Base-by-base conservation (phyloP, 2,797 vertebrate genomes). In the Sebastes vulpes region DNA sequence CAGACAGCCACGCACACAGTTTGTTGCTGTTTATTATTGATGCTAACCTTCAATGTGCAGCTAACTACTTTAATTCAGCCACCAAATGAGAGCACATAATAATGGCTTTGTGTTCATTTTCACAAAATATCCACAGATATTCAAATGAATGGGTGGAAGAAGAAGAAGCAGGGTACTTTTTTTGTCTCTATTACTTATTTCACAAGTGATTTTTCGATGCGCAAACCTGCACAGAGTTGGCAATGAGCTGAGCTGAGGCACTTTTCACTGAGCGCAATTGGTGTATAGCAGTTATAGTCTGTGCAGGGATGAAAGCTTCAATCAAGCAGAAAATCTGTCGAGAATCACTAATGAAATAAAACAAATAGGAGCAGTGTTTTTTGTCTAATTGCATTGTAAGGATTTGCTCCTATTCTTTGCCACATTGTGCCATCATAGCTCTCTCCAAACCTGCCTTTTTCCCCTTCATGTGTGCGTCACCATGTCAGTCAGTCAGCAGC, bases 1-100 rank as follows among this genome's bases (percentile, higher is more conserved):
- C 79, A 53, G 65, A 20, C 73, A 78, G 91, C 87, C 86, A 86
- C 87, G 88, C 86, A 89, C 63, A 25, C 89, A 89, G 32, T 88
- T 85, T 52, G 80, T 78, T 81, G 73, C 81, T 79, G 75, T 71
- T 79, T 77, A 38, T 70, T 71, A 63, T 87, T 69, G 16, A 32
- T 6, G 70, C 54, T 38, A 77, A 69, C 59, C 70, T 23, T 42
- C 21, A 56, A 69, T 58, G 63, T 38, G 3, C 9, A 21, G 60
- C 74, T 38, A 28, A 18, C 42, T 18, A 93, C 84, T 94, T 93
- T 91, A 64, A 38, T 71, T 28, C 14, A 20, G 7, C 1, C 1
- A 3, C 6, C 2, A 1, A 66, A 56, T 6, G 52, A 32, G 3
- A 46, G 18, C 6, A 10, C 12, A 21, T 46, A 25, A 26, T 29